Percentiles rank a stretch among this genome's conserved stretches.
Conservation (phyloP, 2,113 vertebrate genomes). For the Gymnocephalus cernua region DNA sequence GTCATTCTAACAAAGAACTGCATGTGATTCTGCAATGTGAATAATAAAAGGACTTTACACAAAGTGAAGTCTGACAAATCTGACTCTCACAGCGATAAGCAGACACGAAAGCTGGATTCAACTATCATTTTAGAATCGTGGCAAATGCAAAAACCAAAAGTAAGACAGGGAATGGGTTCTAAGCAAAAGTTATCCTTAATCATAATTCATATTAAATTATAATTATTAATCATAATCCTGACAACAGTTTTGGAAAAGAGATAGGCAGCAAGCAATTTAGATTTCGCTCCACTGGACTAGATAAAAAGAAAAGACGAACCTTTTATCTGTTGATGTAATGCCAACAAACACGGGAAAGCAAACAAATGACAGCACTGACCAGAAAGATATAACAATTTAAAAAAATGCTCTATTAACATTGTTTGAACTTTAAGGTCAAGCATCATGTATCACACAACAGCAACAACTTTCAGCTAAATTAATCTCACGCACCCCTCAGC, state of each 20-base stretch:
- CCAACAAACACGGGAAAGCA: conserved; percentile 22
- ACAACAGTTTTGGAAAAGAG: conserved; percentile 24
- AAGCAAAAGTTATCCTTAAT: conserved; percentile 42
- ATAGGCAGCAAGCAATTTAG: conserved; percentile 27
- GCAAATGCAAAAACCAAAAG: conserved; percentile 42
- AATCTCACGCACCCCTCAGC: conserved; percentile 20
- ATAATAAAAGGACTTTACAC: conserved; percentile 49
- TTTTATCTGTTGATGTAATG: conserved; percentile 47
- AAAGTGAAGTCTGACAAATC: conserved; percentile 49
- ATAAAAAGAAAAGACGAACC: conserved; percentile 35
- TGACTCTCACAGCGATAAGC: conserved; percentile 50
- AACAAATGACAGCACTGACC: conserved; percentile 45
- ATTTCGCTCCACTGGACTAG: conserved; percentile 7
- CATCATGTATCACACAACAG: conserved; percentile 28
- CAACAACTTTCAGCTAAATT: conserved; percentile 25
- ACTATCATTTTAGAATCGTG: conserved; percentile 46
- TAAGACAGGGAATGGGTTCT: conserved; percentile 25
- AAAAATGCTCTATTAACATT: conserved; percentile 22
- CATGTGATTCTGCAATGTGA: conserved; percentile 48
- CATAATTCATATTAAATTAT: too few relatives aligned
- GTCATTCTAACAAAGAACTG: conserved; percentile 49
- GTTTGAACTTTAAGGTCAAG: conserved; percentile 45
- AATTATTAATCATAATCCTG: conserved; percentile 37
- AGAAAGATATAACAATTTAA: conserved; percentile 22
- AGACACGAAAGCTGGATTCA: conserved; percentile 32